A percentile compares a stretch with the other conserved stretches of the same genome.
phyloP scores from a whole-genome alignment of 1,140 invertebrate genomes.

The Kradibia gibbosae region DNA sequence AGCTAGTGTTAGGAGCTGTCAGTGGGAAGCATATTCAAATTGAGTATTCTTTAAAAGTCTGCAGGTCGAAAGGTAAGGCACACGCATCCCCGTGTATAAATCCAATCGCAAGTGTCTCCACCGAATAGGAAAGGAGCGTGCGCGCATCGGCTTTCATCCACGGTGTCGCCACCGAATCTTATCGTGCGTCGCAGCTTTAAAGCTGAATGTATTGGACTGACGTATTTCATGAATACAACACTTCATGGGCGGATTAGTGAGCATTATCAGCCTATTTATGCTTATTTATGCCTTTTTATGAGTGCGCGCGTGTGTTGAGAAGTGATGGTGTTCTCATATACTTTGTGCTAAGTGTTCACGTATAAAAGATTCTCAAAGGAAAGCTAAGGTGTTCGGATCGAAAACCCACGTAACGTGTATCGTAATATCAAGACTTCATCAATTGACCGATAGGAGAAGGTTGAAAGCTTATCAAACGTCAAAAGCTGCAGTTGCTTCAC shows the following conservation, averaged over 20 bases:
- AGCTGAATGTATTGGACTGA: neutral
- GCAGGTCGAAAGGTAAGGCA: too few species aligned
- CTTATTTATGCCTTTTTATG: neutral
- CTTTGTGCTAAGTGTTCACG: neutral
- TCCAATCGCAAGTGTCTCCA: neutral
- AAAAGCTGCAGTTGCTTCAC: neutral
- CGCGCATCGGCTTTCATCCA: neutral
- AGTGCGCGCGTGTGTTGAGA: neutral
- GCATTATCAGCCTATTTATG: too few species aligned
- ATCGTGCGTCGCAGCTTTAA: neutral
- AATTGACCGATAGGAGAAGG: too few species aligned
- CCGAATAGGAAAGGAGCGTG: neutral
- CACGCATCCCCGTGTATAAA: too few species aligned
- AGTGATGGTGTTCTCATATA: neutral
- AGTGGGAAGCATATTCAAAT: too few species aligned
- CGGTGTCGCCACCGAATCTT: neutral
- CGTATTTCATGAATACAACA: neutral
- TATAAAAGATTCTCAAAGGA: neutral
- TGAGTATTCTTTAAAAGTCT: too few species aligned
- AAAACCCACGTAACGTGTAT: too few species aligned
- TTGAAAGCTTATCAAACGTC: too few species aligned
- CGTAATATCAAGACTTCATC: too few species aligned
- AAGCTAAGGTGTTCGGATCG: neutral
- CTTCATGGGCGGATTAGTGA: neutral
- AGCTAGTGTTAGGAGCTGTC: too few species aligned